Evolutionary conservation across 2,113 vertebrate species (phyloP).

Genomic region (Ammodytes marinus): DNA sequence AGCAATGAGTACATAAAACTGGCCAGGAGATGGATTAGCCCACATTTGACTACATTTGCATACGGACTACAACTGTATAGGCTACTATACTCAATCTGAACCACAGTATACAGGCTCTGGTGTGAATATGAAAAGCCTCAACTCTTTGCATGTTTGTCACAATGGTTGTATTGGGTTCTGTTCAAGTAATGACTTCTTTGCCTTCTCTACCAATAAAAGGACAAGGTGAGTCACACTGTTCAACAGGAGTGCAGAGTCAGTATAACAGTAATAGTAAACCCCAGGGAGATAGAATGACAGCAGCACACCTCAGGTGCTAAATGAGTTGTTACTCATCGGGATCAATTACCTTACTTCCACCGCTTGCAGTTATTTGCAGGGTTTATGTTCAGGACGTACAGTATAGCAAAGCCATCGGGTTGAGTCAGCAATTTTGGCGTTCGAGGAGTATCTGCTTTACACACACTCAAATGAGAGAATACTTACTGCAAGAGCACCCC

Average conservation of each 20-base stretch:
- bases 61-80: background rate
- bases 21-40: background rate
- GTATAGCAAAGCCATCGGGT: background rate
- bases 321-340: conserved; percentile 64
- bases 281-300: conserved; percentile 39
- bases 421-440: conserved; percentile 2
- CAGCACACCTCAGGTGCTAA: conserved; percentile 48
- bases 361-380: conserved; percentile 9
- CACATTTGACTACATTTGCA: background rate
- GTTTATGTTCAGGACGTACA: conserved; percentile 7
- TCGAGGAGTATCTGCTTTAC: conserved; percentile 46
- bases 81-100: background rate
- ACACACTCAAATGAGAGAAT: conserved; percentile 41
- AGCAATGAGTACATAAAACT: background rate
- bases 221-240: conserved; percentile 8
- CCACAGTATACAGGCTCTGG: background rate
- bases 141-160: background rate
- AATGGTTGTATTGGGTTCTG: background rate
- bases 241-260: conserved; percentile 10
- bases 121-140: background rate
- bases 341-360: conserved; percentile 62
- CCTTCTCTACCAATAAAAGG: background rate
- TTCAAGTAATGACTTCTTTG: background rate
- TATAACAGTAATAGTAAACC: conserved; percentile 46
- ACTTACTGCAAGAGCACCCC: conserved; percentile 34